Conservation (phyloP, 2,113 vertebrate species). For the Corythaeola cristata region DNA sequence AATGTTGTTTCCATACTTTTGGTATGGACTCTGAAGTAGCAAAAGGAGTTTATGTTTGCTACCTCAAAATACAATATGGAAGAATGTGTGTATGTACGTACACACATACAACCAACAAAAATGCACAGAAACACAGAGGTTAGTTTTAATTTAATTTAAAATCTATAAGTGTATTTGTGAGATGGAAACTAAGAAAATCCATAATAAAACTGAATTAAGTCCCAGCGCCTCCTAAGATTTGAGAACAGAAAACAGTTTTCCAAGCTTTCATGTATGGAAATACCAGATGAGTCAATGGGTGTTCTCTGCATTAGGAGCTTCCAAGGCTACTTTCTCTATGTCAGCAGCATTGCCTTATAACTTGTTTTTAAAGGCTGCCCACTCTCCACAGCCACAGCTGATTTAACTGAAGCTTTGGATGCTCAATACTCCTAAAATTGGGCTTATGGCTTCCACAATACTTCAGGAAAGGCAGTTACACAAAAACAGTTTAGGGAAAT, state of each 20-base stretch:
- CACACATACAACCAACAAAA: not conserved
- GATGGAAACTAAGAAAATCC: not conserved
- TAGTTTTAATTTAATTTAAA: not conserved
- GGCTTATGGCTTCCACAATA: not conserved
- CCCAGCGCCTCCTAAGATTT: not conserved
- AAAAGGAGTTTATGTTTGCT: not conserved
- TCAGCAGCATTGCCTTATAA: not conserved
- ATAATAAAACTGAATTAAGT: not conserved
- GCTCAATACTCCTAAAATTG: not conserved
- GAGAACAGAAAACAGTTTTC: conserved; percentile 29
- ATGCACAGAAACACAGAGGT: not conserved
- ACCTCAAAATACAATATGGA: not conserved
- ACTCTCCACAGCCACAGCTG: not conserved
- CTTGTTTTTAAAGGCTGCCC: not conserved
- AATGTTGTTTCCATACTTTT: not conserved
- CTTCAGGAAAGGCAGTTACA: not conserved
- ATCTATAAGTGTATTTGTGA: not conserved
- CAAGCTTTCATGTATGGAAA: conserved; percentile 33
- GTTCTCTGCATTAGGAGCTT: not conserved
- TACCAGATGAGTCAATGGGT: conserved; percentile 27
- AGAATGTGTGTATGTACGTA: not conserved
- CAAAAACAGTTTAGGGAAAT: conserved; percentile 2
- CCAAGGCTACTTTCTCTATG: not conserved
- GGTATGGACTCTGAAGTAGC: not conserved
- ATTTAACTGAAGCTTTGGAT: conserved; percentile 10